Conservation (phyloP, 2,113 vertebrate species). For the Anthoscopus minutus region DNA sequence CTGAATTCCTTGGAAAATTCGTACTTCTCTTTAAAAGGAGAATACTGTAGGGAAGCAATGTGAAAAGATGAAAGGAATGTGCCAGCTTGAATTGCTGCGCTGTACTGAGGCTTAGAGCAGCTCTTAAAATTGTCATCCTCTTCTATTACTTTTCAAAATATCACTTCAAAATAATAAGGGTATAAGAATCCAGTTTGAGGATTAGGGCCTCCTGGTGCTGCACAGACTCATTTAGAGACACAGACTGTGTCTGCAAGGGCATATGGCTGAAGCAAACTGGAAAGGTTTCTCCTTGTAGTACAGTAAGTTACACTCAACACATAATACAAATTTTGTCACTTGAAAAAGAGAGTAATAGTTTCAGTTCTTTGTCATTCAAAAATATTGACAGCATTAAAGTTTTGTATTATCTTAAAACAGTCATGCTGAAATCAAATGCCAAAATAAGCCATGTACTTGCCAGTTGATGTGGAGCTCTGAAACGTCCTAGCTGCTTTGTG, state of each 20-base stretch:
- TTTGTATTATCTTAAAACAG: conserved; percentile 45
- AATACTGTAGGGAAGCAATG: neutral
- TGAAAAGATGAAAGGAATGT: neutral
- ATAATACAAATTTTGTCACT: conserved; percentile 27
- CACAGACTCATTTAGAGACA: neutral
- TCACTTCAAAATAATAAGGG: neutral
- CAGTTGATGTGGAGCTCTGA: conserved; percentile 12
- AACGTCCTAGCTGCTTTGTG: conserved; percentile 24
- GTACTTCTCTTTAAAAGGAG: neutral
- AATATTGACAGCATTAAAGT: conserved; percentile 33
- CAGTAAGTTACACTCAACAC: neutral
- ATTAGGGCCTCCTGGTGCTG: neutral
- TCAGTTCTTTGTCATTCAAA: conserved; percentile 44
- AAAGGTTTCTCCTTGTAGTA: neutral
- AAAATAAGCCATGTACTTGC: conserved; percentile 44
- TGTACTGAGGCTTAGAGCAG: neutral
- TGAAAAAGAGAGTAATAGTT: conserved; percentile 31
- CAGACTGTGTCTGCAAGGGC: neutral
- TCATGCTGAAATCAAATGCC: conserved; percentile 50
- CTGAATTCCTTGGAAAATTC: neutral
- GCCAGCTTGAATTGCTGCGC: neutral
- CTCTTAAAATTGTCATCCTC: neutral
- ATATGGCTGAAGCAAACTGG: neutral
- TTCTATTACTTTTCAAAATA: conserved; percentile 7
- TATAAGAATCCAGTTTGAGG: neutral